These are phyloP conservation scores for Chorisops tibialis DNA, from an alignment of 2,888 invertebrate species.

Conservation along the genomic window DNA sequence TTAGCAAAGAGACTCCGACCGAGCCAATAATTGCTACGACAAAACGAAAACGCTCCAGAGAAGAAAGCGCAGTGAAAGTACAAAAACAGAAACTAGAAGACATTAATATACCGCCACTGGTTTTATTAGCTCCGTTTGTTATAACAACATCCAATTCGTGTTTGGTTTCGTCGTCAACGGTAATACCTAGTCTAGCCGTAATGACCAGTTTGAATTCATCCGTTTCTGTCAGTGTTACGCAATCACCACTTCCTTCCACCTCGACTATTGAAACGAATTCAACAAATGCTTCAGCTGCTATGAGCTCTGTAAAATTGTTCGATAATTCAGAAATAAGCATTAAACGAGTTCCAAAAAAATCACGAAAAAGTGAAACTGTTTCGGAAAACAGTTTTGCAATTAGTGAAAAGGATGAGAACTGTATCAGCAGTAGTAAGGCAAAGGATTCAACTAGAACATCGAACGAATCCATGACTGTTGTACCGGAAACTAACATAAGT, in stretches of 20 bases:
- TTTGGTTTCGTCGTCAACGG: not conserved
- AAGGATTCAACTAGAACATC: not conserved
- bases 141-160: not conserved
- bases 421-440: not conserved
- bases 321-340: conserved; percentile 17
- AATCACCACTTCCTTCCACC: conserved; percentile 12
- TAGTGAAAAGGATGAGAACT: not conserved
- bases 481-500: not conserved
- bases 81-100: conserved; percentile 15
- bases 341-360: not conserved
- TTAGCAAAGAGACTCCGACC: not conserved
- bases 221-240: conserved; percentile 11
- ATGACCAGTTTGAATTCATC: not conserved
- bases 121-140: conserved; percentile 6
- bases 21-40: not conserved
- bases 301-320: not conserved
- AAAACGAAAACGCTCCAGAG: conserved; percentile 27
- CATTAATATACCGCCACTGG: conserved; percentile 8
- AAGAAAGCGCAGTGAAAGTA: not conserved
- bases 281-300: not conserved
- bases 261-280: not conserved
- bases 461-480: not conserved
- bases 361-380: not conserved
- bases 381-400: not conserved
- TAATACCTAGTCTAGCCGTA: not conserved